phyloP scores from a whole-genome alignment of 2,888 invertebrate genomes.

The Gastrophysa polygoni region DNA sequence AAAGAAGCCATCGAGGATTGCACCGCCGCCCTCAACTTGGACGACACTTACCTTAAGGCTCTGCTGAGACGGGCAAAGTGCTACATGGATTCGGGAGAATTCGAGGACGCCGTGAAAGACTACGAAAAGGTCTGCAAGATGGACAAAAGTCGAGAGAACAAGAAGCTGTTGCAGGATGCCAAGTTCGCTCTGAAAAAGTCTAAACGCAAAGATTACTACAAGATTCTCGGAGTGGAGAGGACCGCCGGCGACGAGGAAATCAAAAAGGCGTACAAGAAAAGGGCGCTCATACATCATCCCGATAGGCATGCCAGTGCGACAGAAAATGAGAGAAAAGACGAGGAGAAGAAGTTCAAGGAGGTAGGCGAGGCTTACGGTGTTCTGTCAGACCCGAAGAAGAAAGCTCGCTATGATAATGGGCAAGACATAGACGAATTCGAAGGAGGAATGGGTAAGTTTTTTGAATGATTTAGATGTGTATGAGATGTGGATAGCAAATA shows the following conservation, averaged over 20 bases:
- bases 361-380: slow-evolving; percentile 95
- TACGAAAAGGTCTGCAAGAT: slow-evolving; percentile 85
- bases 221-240: slow-evolving; percentile 86
- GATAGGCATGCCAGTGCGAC: slow-evolving; percentile 91
- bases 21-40: slow-evolving; percentile 81
- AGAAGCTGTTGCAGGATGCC: slow-evolving; percentile 82
- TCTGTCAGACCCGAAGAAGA: slow-evolving; percentile 89
- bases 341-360: slow-evolving; percentile 94
- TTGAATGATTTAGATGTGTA: neutral
- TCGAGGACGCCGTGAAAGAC: slow-evolving; percentile 89
- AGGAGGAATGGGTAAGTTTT: slow-evolving; percentile 58
- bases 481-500: no score
- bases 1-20: slow-evolving; percentile 86
- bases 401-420: slow-evolving; percentile 88
- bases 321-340: slow-evolving; percentile 83
- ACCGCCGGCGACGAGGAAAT: slow-evolving; percentile 89
- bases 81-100: slow-evolving; percentile 80
- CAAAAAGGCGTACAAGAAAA: slow-evolving; percentile 91
- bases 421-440: slow-evolving; percentile 83
- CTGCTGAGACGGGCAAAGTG: slow-evolving; percentile 86
- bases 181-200: slow-evolving; percentile 88
- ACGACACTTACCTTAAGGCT: slow-evolving; percentile 86
- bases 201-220: slow-evolving; percentile 95
- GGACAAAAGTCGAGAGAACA: slow-evolving; percentile 81
- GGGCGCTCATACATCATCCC: slow-evolving; percentile 91